Percentiles rank a stretch among this genome's conserved stretches.
These are phyloP conservation scores for Lasioglossum vierecki DNA, from an alignment of 2,888 invertebrate species.

Conservation along the genomic window DNA sequence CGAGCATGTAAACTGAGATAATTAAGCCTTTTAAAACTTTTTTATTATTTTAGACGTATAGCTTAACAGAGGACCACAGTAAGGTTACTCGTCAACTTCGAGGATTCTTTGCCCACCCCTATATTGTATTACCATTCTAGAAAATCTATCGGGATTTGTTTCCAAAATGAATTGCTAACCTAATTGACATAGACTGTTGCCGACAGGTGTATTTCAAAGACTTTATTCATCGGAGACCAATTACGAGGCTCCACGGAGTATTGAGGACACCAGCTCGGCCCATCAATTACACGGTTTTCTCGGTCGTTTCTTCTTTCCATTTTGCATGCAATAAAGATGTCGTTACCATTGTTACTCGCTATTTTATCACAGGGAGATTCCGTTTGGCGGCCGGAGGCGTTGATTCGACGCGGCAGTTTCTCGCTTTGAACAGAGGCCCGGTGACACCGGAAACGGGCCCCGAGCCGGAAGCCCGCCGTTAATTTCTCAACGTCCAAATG, in stretches of 20 bases:
- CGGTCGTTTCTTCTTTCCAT: neutral
- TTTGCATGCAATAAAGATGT: neutral
- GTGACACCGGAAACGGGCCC: slow-evolving; percentile 50
- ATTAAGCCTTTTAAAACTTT: neutral
- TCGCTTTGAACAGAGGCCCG: slow-evolving; percentile 35
- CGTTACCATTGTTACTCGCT: neutral
- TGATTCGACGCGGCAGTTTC: slow-evolving; percentile 44
- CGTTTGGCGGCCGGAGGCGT: slow-evolving; percentile 26
- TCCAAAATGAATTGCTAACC: neutral
- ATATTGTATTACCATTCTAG: neutral
- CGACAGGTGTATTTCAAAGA: neutral
- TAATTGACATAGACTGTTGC: neutral
- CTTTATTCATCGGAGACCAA: neutral
- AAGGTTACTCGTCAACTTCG: neutral
- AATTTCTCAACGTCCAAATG: slow-evolving; percentile 64
- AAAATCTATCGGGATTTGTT: neutral
- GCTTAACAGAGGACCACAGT: neutral
- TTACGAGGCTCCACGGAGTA: neutral
- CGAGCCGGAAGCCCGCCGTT: slow-evolving; percentile 60
- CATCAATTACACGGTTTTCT: slow-evolving; percentile 3
- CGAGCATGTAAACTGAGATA: neutral
- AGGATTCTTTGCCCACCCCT: neutral
- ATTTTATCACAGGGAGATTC: slow-evolving; percentile 4
- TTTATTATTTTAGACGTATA: neutral
- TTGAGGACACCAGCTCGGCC: neutral